Evolutionary conservation across 1,140 invertebrate genomes (phyloP), one percentile per base, ranked within the genome.

Genomic region (Drosophila kepulauana): DNA sequence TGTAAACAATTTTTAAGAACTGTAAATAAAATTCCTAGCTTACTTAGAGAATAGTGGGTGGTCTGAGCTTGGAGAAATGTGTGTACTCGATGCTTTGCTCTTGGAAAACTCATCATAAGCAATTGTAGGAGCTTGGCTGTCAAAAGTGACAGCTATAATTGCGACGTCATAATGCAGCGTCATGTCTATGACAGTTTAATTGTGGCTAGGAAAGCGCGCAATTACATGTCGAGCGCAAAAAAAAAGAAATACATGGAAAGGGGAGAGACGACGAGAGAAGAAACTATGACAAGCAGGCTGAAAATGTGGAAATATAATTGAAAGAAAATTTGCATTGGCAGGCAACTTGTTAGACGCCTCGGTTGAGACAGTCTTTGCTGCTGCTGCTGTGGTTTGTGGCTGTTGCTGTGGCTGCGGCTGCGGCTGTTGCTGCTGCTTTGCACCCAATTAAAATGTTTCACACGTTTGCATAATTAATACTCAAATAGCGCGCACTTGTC

Each of bases 401-500:
- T 8, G 58, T 43, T 5, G 41, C 25, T 15, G 30, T 11, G 20
- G 57, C 25, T 16, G 54, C 1, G 1, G 35, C n/a, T 33, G 46
- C 57, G 3, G 45, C 11, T 46, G 13, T 45, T 59, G 68, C 63
- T 46, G 56, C 73, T 65, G 81, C 75, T 82, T 89, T 89, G 70
- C 85, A 90, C 87, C 86, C 86, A 90, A 91, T 90, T 90, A 90
- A 90, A 90, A 90, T 90, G 86, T 89, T 90, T 90, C 87, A 87
- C 86, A 90, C 86, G 73, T 90, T 91, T 75, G 74, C 86, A 91
- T 90, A 91, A 90, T 90, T 91, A 90, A 91, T 90, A 81, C 78
- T 75, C 87, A 80, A 91, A 91, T 87, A 82, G 76, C 74, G 68
- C 64, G 75, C 71, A 89, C 81, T 89, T 89, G 85, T 79, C 82